Base-by-base conservation (phyloP, 2,797 vertebrate genomes). In the Falco berigora region DNA sequence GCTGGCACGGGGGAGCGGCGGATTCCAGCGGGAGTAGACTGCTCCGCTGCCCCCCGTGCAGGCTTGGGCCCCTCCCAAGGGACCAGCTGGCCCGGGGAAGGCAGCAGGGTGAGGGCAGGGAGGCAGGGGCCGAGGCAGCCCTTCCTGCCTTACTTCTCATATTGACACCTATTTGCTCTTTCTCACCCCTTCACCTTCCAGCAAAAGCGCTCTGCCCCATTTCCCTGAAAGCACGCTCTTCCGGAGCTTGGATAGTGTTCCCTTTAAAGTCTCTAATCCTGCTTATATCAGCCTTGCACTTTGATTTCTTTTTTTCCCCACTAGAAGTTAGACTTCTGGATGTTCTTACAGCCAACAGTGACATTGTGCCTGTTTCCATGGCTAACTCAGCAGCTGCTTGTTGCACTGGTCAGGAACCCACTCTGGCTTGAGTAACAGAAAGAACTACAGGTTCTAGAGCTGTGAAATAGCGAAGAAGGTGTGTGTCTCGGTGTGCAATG, bases 401-500 rank as follows among this genome's bases (percentile, higher is more conserved):
- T 58, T 58, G 10, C 4, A 0, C 12, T 10, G 10, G 11, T 69
- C 15, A 0, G 38, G 67, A 52, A n/a, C 21, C 16, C 3, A 1
- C 30, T 52, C 0, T 1, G 17, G 5, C 25, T 28, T 34, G 18
- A 25, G 61, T 52, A 36, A 7, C 10, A 66, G 9, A 8, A 12
- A 47, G 63, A 77, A 4, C 42, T 58, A 1, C 8, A 9, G 34
- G 28, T 53, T 18, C 27, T 4, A 5, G 46, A n/a, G 34, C 38
- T 88, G 69, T 75, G n/a, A 75, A 64, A 50, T 5, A 49, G 55
- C 28, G 56, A 59, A 52, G 58, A 23, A 69, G 71, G 28, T 1
- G 3, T 6, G 6, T 72, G 49, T 61, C 30, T 86, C 0, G 0
- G 13, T 38, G 27, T 58, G 11, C 15, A 36, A 0, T 0, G 6